Percentiles rank a stretch among this genome's conserved stretches.
Conservation (phyloP, 2,797 vertebrate species). For the Arrhamphus sclerolepis region DNA sequence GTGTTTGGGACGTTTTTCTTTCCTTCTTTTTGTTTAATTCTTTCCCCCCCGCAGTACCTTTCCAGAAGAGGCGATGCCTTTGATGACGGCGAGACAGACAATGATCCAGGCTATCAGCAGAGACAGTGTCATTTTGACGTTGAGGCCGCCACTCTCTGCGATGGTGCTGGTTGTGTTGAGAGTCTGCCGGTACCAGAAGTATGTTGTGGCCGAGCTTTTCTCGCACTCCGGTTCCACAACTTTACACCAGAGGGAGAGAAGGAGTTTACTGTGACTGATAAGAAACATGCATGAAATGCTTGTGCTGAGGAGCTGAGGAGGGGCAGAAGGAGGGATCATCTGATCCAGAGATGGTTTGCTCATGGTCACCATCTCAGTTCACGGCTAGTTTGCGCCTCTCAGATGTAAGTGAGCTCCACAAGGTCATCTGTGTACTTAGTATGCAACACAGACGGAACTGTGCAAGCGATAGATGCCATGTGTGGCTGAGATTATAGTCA, state of each 20-base stretch:
- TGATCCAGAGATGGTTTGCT: slow-evolving; percentile 23
- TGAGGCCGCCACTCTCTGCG: slow-evolving; percentile 90
- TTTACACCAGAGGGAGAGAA: slow-evolving; percentile 48
- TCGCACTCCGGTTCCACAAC: slow-evolving; percentile 92
- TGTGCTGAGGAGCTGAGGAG: slow-evolving; percentile 1
- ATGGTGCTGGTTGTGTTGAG: slow-evolving; percentile 92
- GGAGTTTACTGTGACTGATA: slow-evolving; percentile 12
- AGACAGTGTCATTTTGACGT: slow-evolving; percentile 92
- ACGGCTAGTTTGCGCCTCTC: slow-evolving; percentile 27
- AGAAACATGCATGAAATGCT: background rate
- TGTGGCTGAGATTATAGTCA: background rate
- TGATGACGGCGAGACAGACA: slow-evolving; percentile 91
- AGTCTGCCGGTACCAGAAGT: slow-evolving; percentile 95
- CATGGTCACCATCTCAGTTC: slow-evolving; percentile 40
- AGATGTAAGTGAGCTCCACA: slow-evolving; percentile 29
- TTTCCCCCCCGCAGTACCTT: slow-evolving; percentile 78
- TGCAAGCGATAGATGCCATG: slow-evolving; percentile 6
- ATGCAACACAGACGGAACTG: slow-evolving; percentile 34
- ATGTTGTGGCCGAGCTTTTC: slow-evolving; percentile 94
- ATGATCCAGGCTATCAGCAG: slow-evolving; percentile 91
- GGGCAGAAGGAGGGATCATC: background rate
- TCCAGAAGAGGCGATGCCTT: slow-evolving; percentile 93
- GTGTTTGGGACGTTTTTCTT: background rate
- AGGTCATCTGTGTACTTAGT: slow-evolving; percentile 48
- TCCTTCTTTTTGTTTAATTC: background rate